Base-by-base conservation (phyloP, 1,140 invertebrate genomes). In the Xylocopa sonorina region DNA sequence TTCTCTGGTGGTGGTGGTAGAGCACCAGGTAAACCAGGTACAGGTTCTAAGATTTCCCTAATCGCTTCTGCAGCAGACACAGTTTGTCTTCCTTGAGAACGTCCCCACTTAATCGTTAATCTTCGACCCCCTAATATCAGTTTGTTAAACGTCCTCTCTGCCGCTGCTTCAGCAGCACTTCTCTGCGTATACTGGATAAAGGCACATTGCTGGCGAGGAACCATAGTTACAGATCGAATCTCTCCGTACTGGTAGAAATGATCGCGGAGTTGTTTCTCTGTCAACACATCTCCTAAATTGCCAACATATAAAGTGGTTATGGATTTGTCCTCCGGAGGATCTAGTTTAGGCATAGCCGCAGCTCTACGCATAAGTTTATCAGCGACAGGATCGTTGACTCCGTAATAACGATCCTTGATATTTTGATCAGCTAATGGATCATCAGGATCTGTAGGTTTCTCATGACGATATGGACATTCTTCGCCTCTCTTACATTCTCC, bases 211-310 rank as follows among this genome's bases (percentile, higher is more conserved):
- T 99, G 98, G 84, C 98, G 96, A 0, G 95, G 95, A 3, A 99
- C 97, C 83, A 99, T 94, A 55, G 98, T 98, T 2, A 99, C 94
- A 3, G 96, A 97, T 32, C 99, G 95, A 69, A 99, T 99, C 93
- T 99, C 99, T n/a, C 99, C 99, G 94, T 97, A 99, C 91, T 99
- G 99, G 93, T 99, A 99, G 90, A 99, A 99, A 90, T 98, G 95
- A 92, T 98, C 96, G 76, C 95, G 95, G 4, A 99, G 93, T 88
- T 99, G 98, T 81, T 98, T 97, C 89, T 99, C 99, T 2, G 95
- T 96, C 29, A 99, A 95, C 68, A 95, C 94, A 74, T 98, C 97
- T 0, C 97, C 97, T 10, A 99, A 91, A 90, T 99, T 99, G 6
- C 97, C 99, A 48, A 99, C 95, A 90, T 99, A 99, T 0, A 99